A percentile compares a stretch with the other conserved stretches of the same genome.
Conservation (phyloP, 1,140 invertebrate genomes). For the Adelges cooleyi region DNA sequence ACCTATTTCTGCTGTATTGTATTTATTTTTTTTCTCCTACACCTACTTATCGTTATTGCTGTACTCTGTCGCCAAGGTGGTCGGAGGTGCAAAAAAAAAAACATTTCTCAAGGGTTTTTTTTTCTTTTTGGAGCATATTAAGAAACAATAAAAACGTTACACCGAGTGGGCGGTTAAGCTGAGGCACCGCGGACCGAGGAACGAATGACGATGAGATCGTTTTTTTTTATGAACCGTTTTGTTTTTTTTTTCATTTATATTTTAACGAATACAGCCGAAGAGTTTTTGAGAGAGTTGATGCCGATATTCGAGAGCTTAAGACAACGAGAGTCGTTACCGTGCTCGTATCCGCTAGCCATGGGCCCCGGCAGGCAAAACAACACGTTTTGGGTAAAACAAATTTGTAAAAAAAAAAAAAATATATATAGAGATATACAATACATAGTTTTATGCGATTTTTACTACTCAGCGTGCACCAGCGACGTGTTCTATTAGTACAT, state of each 20-base stretch:
- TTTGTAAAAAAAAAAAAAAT: slow-evolving; percentile 16
- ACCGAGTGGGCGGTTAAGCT: no score
- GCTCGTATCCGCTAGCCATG: slow-evolving; percentile 75
- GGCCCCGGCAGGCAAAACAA: slow-evolving; percentile 39
- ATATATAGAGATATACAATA: no score
- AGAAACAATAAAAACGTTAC: no score
- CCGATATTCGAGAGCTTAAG: slow-evolving; percentile 84
- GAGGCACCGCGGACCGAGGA: slow-evolving; percentile 21
- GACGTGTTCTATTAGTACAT: background rate
- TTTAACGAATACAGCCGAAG: slow-evolving; percentile 54
- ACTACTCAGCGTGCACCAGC: background rate
- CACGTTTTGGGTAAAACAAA: slow-evolving; percentile 27
- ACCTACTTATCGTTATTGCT: no score
- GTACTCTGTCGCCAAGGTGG: no score
- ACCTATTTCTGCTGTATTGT: no score
- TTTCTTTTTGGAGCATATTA: no score
- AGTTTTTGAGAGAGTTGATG: slow-evolving; percentile 83
- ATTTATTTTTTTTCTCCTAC: no score
- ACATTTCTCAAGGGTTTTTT: no score
- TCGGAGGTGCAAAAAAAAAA: no score
- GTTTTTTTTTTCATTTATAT: background rate
- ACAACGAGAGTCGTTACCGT: slow-evolving; percentile 73
- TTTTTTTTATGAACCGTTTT: background rate
- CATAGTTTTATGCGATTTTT: background rate
- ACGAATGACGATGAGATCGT: background rate